A percentile compares a stretch with the other conserved stretches of the same genome.
Evolutionary conservation across 1,140 invertebrate genomes (phyloP).

Genomic region (Maniola jurtina): DNA sequence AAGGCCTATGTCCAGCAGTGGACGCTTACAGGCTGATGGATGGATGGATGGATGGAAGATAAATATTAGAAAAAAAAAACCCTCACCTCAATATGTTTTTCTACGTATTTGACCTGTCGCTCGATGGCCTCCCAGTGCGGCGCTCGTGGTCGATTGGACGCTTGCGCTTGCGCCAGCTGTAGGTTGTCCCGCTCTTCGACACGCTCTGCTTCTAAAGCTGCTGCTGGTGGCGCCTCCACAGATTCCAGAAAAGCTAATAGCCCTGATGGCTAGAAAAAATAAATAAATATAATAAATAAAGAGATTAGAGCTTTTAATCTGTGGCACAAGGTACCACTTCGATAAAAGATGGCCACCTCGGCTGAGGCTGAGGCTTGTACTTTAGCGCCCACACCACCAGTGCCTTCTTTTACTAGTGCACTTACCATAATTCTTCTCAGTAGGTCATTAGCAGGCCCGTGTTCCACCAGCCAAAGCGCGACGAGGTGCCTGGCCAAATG

Average conservation of each 20-base stretch:
- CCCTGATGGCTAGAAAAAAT: conserved; percentile 84
- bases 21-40: too few relatives aligned
- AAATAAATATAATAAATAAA: too few relatives aligned
- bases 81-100: conserved; percentile 86
- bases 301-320: too few relatives aligned
- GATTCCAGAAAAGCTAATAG: conserved; percentile 95
- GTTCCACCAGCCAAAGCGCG: conserved; percentile 97
- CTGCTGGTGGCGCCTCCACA: conserved; percentile 89
- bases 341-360: conserved; percentile 98
- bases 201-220: conserved; percentile 81
- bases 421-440: conserved; percentile 93
- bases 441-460: conserved; percentile 93
- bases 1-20: too few relatives aligned
- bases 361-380: conserved; percentile 98
- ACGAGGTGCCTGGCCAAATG: conserved; percentile 98
- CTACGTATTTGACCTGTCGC: conserved; percentile 86
- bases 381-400: conserved; percentile 90
- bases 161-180: conserved; percentile 94
- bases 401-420: conserved; percentile 98
- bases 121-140: conserved; percentile 85
- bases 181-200: conserved; percentile 91
- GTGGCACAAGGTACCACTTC: too few relatives aligned
- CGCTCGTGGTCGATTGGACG: conserved; percentile 84
- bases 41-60: too few relatives aligned
- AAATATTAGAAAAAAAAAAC: neutral